Conservation (phyloP, 2,797 vertebrate species). For the Pantherophis alleghaniensis region DNA sequence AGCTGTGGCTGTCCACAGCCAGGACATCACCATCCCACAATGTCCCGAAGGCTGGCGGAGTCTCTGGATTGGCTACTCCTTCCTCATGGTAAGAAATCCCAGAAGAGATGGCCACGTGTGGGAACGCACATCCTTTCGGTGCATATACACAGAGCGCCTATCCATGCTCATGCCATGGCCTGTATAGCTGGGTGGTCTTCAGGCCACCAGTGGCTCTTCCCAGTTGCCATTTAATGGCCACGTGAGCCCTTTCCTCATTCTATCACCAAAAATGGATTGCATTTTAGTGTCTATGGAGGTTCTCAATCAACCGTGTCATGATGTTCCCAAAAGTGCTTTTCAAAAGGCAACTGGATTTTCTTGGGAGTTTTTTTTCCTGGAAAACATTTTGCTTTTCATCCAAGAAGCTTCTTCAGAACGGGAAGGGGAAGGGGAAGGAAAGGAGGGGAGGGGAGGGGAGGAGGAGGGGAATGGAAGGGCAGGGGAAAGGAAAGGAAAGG, state of each 20-base stretch:
- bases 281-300: neutral
- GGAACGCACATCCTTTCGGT: neutral
- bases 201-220: neutral
- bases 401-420: neutral
- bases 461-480: too few relatives aligned
- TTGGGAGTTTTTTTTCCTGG: neutral
- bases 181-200: neutral
- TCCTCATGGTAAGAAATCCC: constrained; percentile 87
- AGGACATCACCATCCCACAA: constrained; percentile 87
- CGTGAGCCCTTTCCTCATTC: neutral
- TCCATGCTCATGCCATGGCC: neutral
- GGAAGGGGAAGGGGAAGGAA: too few relatives aligned
- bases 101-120: neutral
- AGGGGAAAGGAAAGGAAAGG: too few relatives aligned
- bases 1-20: constrained; percentile 92
- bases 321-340: neutral
- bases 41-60: constrained; percentile 92
- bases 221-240: neutral
- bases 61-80: constrained; percentile 97
- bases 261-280: neutral
- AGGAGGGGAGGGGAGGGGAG: too few relatives aligned
- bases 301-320: neutral
- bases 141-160: neutral
- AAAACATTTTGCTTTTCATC: neutral
- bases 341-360: neutral